Base-by-base conservation (phyloP, 2,888 invertebrate genomes). In the Parelbella ahira region DNA sequence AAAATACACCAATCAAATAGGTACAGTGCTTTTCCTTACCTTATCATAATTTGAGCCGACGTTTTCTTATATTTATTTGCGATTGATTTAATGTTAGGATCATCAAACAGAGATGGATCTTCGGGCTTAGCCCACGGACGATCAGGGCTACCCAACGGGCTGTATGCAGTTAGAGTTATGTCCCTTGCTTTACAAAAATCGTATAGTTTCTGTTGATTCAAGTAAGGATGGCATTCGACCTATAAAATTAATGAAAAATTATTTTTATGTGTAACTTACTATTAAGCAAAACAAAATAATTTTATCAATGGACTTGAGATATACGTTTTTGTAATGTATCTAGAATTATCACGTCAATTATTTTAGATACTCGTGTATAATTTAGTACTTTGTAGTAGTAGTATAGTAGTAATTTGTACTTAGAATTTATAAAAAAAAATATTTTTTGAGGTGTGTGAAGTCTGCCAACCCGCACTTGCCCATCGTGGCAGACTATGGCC, bases 141-240 rank as follows among this genome's bases (percentile, higher is more conserved):
- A 50, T 92, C 90, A 0, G 92, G 92, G n/a, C 91, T 89, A 13
- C 92, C 93, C 7, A 94, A 81, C 0, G 93, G 93, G 58, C 92
- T 91, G 63, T 93, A 94, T 0, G 92, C 93, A 7, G 91, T 92
- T 3, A 94, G 78, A n/a, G 80, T 68, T 29, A 94, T 89, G 32
- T 80, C 83, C 4, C 88, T 77, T 9, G 89, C 76, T 48, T 89
- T 88, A 66, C 93, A 91, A 56, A 91, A 90, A 13, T 90, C 86
- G 18, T 90, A 89, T 27, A 93, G 66, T 54, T 90, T 89, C 43
- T 86, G 84, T 60, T 94, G 91, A 50, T 87, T 89, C 20, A 91
- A 56, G 30, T 79, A 87, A 5, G 90, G 89, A 55, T 86, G 87
- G 39, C 89, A 89, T 71, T 91, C 87, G 39, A 91, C 88, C 93